Conservation (phyloP, 2,113 vertebrate species). For the Uropsilus gracilis region DNA sequence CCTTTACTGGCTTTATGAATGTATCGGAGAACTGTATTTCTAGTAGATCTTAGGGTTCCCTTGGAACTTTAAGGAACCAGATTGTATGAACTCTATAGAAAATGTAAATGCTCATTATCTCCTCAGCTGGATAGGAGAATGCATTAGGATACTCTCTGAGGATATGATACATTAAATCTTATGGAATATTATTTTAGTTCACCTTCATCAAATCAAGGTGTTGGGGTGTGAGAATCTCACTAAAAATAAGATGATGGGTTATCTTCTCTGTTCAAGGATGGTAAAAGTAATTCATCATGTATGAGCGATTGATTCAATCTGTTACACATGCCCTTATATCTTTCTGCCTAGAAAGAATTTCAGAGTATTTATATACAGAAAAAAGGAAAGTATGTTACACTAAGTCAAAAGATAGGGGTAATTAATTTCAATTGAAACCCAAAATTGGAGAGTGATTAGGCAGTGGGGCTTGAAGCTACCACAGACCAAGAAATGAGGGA, state of each 20-base stretch:
- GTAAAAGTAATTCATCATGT: background rate
- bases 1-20: background rate
- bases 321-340: background rate
- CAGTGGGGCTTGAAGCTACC: background rate
- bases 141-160: background rate
- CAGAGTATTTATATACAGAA: background rate
- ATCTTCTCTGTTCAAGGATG: background rate
- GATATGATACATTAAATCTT: background rate
- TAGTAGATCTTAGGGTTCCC: background rate
- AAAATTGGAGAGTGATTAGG: background rate
- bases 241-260: background rate
- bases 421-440: slow-evolving; percentile 16
- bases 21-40: background rate
- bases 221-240: background rate
- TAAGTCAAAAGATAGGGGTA: background rate
- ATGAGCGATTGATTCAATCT: background rate
- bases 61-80: background rate
- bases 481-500: background rate
- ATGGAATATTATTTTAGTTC: background rate
- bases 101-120: background rate
- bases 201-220: background rate
- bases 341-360: background rate
- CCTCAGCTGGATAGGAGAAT: background rate
- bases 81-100: background rate
- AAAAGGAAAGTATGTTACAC: background rate